phyloP scores from a whole-genome alignment of 1,140 invertebrate species.

The Sitodiplosis mosellana region DNA sequence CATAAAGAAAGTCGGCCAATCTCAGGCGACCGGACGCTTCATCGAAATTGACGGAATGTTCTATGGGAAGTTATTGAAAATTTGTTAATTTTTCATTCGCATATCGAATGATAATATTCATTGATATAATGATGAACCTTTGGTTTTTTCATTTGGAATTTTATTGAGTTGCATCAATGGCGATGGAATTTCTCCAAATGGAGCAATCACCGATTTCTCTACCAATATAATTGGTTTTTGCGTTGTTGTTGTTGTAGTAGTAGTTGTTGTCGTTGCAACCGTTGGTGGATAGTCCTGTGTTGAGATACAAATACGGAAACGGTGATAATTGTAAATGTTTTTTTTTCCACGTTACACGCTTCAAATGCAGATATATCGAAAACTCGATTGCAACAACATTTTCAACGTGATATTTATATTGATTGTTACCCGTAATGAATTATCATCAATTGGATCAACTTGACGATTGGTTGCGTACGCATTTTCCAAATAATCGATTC shows the following conservation, averaged over 20 bases:
- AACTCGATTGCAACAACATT: no score
- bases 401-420: background rate
- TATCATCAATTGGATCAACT: background rate
- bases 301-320: no score
- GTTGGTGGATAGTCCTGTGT: constrained; percentile 7
- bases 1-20: constrained; percentile 45
- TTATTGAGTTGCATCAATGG: background rate
- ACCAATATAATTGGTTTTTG: constrained; percentile 13
- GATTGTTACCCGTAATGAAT: background rate
- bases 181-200: background rate
- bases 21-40: constrained; percentile 29
- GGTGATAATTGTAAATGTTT: no score
- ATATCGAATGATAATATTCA: no score
- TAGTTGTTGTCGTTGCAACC: constrained; percentile 7
- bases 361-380: no score
- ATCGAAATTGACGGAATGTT: constrained; percentile 23
- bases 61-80: constrained; percentile 4
- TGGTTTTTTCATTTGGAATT: background rate
- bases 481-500: constrained; percentile 41
- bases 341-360: no score
- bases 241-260: constrained; percentile 10
- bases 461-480: constrained; percentile 29
- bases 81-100: background rate
- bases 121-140: background rate
- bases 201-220: background rate